Evolutionary conservation across 2,888 invertebrate species (phyloP).

Genomic region (Fragum sueziense): DNA sequence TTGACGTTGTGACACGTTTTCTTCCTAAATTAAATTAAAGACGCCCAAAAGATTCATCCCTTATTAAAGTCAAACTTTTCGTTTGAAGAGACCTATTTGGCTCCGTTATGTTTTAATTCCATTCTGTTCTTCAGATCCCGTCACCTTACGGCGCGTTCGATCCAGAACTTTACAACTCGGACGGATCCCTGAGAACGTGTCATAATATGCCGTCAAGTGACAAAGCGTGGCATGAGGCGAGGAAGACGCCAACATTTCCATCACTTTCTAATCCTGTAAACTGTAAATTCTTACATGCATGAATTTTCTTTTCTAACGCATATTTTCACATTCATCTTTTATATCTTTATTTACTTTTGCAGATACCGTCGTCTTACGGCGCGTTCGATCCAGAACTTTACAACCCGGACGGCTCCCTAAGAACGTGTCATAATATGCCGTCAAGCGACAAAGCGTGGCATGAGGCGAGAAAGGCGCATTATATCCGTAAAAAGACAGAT

Average conservation of each 20-base stretch:
- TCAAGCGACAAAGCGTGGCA: conserved; percentile 63
- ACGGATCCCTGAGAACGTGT: conserved; percentile 70
- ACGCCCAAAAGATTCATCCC: too few species aligned
- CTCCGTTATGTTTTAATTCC: too few species aligned
- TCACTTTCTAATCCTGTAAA: too few species aligned
- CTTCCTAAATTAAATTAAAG: too few species aligned
- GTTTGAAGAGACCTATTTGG: too few species aligned
- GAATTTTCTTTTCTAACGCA: background rate
- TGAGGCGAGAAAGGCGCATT: conserved; percentile 74
- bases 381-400: conserved; percentile 65
- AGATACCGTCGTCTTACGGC: conserved; percentile 5
- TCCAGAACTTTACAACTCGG: conserved; percentile 70
- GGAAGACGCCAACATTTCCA: conserved; percentile 69
- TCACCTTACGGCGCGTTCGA: conserved; percentile 48
- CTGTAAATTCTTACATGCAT: too few species aligned
- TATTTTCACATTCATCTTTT: background rate
- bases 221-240: conserved; percentile 68
- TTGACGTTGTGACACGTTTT: too few species aligned
- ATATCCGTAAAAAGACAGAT: conserved; percentile 62
- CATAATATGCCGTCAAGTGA: conserved; percentile 68
- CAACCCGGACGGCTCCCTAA: conserved; percentile 71
- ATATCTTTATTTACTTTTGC: background rate
- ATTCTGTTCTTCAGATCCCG: too few species aligned
- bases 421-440: conserved; percentile 70
- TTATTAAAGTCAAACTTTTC: too few species aligned